phyloP scores from a whole-genome alignment of 2,797 vertebrate genomes.

The Hylomyscus alleni region DNA sequence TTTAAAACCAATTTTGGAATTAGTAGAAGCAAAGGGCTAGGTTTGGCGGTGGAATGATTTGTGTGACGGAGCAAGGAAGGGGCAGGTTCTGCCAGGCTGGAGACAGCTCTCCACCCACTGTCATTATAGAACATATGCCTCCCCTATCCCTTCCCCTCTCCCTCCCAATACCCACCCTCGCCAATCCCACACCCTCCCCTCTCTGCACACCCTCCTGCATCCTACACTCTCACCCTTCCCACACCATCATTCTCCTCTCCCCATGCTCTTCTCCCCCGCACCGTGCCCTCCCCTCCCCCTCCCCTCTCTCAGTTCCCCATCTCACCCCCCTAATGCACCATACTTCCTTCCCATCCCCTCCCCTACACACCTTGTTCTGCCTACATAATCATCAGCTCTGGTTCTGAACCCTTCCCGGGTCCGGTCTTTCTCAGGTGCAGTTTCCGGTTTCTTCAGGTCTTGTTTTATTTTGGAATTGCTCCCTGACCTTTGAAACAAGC shows the following conservation, averaged over 20 bases:
- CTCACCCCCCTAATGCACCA: background rate
- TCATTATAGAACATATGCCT: background rate
- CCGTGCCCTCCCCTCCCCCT: too few species aligned
- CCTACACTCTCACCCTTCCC: background rate
- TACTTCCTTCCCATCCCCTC: background rate
- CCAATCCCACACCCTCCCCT: background rate
- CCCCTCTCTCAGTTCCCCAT: background rate
- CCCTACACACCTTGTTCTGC: background rate
- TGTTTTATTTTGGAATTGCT: background rate
- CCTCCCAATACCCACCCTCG: background rate
- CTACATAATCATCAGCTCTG: background rate
- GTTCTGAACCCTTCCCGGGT: background rate
- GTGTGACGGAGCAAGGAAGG: background rate
- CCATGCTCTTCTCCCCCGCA: background rate
- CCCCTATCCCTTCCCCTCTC: background rate
- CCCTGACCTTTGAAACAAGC: background rate
- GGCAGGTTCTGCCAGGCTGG: background rate
- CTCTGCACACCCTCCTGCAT: too few species aligned
- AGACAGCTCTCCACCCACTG: background rate
- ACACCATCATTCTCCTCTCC: too few species aligned
- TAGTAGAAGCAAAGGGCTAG: background rate
- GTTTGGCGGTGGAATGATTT: background rate
- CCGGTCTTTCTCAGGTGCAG: background rate
- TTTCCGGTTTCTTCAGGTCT: background rate
- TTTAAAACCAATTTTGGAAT: conserved; percentile 20